Base-by-base conservation (phyloP, 2,113 vertebrate species). In the Psittacara wagleri region DNA sequence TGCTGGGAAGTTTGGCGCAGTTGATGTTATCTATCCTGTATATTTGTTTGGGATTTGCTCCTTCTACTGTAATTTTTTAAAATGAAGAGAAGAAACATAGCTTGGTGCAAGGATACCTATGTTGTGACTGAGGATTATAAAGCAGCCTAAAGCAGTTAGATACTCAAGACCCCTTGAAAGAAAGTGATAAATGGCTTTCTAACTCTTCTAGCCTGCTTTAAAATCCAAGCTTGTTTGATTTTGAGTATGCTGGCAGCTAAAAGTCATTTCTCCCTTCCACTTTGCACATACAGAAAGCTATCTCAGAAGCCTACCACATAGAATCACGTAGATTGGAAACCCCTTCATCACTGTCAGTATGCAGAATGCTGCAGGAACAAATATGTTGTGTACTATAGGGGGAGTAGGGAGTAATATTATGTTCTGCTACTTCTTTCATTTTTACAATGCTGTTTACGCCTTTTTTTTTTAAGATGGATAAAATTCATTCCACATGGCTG, bases 291-390 rank as follows among this genome's bases (percentile, higher is more conserved):
- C 23, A 67, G 11, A 85, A 51, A 74, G 37, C 28, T 89, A 59
- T 41, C 73, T 75, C 61, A 78, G 75, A 94, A 89, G 66, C 25
- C 43, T 84, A 37, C 29, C 73, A 70, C 55, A 64, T 35, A 76
- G 44, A 76, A 37, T 29, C 63, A 64, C 69, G 76, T 76, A 87
- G 63, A 33, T 28, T 87, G 57, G 70, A 63, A 96, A 82, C 29
- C 49, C 46, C 48, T 97, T 88, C 96, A 95, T 95, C 64, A 95
- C 23, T 86, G 54, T 27, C 86, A 68, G 66, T 49, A 61, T 77
- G 64, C 74, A 92, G 67, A 96, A 77, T 33, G 41, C 28, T 69
- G 55, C 51, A 93, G 69, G 88, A 82, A 97, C 37, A 92, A 92
- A 27, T 51, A 67, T 2, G 6, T 19, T 88, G 41, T 37, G 13